Base-by-base conservation (phyloP, 2,113 vertebrate genomes). In the Petrocephalus zakoni region DNA sequence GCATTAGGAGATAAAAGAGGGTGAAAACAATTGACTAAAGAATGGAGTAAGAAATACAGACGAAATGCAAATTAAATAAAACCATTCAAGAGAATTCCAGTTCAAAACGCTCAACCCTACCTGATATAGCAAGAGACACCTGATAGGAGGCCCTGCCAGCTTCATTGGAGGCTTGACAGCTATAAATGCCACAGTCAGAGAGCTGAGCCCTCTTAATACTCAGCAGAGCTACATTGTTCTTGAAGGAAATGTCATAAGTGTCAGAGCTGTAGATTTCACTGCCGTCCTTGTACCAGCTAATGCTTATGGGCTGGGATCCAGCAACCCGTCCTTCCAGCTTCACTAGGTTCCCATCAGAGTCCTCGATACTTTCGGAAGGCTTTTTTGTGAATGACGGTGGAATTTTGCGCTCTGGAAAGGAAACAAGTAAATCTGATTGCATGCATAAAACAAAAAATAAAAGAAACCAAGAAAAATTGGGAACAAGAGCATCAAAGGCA, bases 301-400 rank as follows among this genome's bases (percentile, higher is more conserved):
- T 93, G 5, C 93, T 95, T 56, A 99, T 94, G 75, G 98, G 98
- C 89, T 98, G 98, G 25, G 98, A 99, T 91, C 98, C 98, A 0
- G 97, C 93, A 87, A 99, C 94, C n/a, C 94, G 94, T 15, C 96
- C 96, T 91, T 99, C 98, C 0, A 99, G 94, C 94, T 96, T 98
- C 91, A 99, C 94, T 89, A 97, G 92, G 51, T 96, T 97, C 19
- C 98, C 98, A 94, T 99, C 97, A 42, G 91, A 95, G 93, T 99
- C 98, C 93, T 99, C 97, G 3, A 99, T 93, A 17, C 93, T 94
- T 93, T 97, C 97, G 0, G 97, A 96, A 4, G 97, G 95, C 92
- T 97, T 99, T 93, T 98, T 99, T 84, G 97, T 99, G 94, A 99
- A 99, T 91, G 94, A 93, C 6, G 98, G 98, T 87, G 97, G 97